phyloP scores from a whole-genome alignment of 1,140 invertebrate genomes.

The Solenopsis invicta region DNA sequence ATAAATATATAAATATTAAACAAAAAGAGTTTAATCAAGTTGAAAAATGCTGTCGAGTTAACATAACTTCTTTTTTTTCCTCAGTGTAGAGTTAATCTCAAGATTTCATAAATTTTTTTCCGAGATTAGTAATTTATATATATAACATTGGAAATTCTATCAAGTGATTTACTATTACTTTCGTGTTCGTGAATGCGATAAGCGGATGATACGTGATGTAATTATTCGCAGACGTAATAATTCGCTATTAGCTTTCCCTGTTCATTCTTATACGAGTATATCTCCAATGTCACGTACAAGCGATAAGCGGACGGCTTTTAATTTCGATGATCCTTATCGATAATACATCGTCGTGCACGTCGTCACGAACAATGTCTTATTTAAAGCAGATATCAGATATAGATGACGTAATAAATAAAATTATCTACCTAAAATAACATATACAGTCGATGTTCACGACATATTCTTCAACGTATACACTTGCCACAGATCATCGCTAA shows the following conservation, averaged over 20 bases:
- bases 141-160: slow-evolving; percentile 13
- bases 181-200: background rate
- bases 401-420: slow-evolving; percentile 51
- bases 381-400: background rate
- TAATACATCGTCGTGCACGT: background rate
- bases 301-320: slow-evolving; percentile 39
- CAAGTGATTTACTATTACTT: background rate
- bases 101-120: background rate
- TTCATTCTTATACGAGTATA: slow-evolving; percentile 20
- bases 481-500: slow-evolving; percentile 54
- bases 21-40: no score
- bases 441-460: background rate
- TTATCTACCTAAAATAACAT: slow-evolving; percentile 42
- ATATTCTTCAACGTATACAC: slow-evolving; percentile 32
- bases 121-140: background rate
- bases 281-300: slow-evolving; percentile 14
- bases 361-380: background rate
- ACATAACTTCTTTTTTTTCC: no score
- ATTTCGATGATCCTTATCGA: slow-evolving; percentile 46
- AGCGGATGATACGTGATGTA: background rate
- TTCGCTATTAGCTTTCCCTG: background rate
- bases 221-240: background rate
- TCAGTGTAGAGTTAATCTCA: background rate
- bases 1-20: no score
- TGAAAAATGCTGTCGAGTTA: no score